Base-by-base conservation (phyloP, 2,888 invertebrate species). In the Teinopalpus imperialis region DNA sequence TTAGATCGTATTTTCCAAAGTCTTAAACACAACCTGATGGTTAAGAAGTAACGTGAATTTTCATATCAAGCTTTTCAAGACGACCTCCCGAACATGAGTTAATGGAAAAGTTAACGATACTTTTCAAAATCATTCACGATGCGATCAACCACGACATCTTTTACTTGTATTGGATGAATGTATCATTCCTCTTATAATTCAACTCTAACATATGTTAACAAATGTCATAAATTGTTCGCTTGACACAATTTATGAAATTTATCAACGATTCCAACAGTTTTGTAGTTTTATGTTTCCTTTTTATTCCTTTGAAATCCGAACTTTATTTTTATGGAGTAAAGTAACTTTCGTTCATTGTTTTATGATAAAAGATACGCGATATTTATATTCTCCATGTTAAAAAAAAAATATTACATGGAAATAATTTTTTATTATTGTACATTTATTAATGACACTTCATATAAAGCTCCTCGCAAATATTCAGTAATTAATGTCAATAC, bases 31-130 rank as follows among this genome's bases (percentile, higher is more conserved):
- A 57, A 66, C 55, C 66, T 64, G 57, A 53, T 69, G 74, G 74
- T 76, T 74, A 69, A 74, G 71, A 81, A 76, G 74, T 66, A 59
- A 56, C 55, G 52, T 59, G 64, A 69, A 54, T 63, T 63, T 61
- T 58, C 58, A 52, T 57, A 57, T 60, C 62, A 79, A 78, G 72
- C 81, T 79, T 80, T 80, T 78, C 79, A 80, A 81, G 78, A 77
- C 76, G 68, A 67, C 63, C 68, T 66, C 65, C 66, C 61, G 63
- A 73, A 65, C 66, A 63, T 55, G 62, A 57, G 62, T 66, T 67
- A 66, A 70, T 69, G 66, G 63, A 57, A 59, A 72, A 74, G 67
- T 70, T 68, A 55, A 54, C 55, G 54, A 57, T 62, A 61, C 61
- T 63, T 57, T 12, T 1, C 10, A 51, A 58, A 51, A 52, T 54